phyloP scores from a whole-genome alignment of 2,888 invertebrate genomes.

The Platerodrilus igneus region DNA sequence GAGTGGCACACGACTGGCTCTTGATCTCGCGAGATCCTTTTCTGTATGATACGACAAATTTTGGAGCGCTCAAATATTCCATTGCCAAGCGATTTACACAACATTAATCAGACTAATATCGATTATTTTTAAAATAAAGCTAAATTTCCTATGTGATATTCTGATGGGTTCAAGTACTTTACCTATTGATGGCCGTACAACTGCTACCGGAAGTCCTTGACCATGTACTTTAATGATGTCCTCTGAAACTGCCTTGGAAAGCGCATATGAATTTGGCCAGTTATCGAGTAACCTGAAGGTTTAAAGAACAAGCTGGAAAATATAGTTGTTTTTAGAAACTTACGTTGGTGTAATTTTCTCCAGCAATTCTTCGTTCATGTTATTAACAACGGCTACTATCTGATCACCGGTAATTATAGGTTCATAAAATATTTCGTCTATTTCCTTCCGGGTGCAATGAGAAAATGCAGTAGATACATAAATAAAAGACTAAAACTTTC shows the following conservation, averaged over 20 bases:
- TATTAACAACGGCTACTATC: conserved; percentile 45
- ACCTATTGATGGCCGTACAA: conserved; percentile 66
- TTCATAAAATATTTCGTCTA: conserved; percentile 55
- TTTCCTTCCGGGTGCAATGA: conserved; percentile 54
- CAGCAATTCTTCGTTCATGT: conserved; percentile 46
- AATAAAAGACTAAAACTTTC: conserved; percentile 51
- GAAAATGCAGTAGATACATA: conserved; percentile 65
- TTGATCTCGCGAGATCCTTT: too few species aligned
- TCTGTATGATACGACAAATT: too few species aligned
- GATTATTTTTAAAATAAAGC: too few species aligned
- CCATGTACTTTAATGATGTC: conserved; percentile 54
- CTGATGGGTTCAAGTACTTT: too few species aligned
- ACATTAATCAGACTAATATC: too few species aligned
- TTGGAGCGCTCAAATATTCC: too few species aligned
- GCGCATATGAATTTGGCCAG: conserved; percentile 70
- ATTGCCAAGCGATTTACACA: too few species aligned
- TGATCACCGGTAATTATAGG: conserved; percentile 44
- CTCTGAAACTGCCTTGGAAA: conserved; percentile 69
- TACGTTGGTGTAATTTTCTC: conserved; percentile 38
- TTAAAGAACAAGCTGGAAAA: neutral
- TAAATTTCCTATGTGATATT: too few species aligned
- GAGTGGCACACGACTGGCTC: too few species aligned
- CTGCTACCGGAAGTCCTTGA: conserved; percentile 56
- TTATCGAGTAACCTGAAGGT: conserved; percentile 46
- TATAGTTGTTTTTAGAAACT: conserved; percentile 23